These are phyloP conservation scores for Holocentrus rufus DNA, from an alignment of 2,797 vertebrate species.

Conservation along the genomic window DNA sequence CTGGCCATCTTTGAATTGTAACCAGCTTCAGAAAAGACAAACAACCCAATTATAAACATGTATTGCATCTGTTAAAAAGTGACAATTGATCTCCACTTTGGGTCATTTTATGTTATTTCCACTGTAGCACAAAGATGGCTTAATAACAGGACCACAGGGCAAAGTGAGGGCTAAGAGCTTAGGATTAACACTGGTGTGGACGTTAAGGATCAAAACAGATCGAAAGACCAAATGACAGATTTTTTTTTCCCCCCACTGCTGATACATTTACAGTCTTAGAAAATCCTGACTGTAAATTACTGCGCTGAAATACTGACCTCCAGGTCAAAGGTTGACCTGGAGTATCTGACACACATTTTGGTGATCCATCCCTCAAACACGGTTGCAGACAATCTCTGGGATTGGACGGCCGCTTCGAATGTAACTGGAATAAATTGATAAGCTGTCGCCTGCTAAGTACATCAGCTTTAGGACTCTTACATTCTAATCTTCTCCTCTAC, in stretches of 20 bases:
- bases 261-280: slow-evolving; percentile 26
- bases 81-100: background rate
- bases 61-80: background rate
- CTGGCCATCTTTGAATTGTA: slow-evolving; percentile 7
- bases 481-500: slow-evolving; percentile 63
- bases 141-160: slow-evolving; percentile 41
- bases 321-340: slow-evolving; percentile 49
- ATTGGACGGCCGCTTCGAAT: slow-evolving; percentile 64
- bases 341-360: slow-evolving; percentile 59
- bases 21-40: slow-evolving; percentile 24
- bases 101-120: no score
- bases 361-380: slow-evolving; percentile 47
- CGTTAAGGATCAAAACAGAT: slow-evolving; percentile 38
- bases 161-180: slow-evolving; percentile 14
- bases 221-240: slow-evolving; percentile 11
- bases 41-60: slow-evolving; percentile 1
- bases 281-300: slow-evolving; percentile 39
- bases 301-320: slow-evolving; percentile 33
- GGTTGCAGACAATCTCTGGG: slow-evolving; percentile 54
- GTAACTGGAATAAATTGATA: slow-evolving; percentile 60
- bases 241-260: slow-evolving; percentile 30
- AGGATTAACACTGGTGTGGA: slow-evolving; percentile 34
- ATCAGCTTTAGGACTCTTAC: slow-evolving; percentile 71
- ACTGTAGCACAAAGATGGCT: slow-evolving; percentile 26
- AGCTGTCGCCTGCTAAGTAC: slow-evolving; percentile 60